These are phyloP conservation scores for Gnathonemus echidnorhynchus DNA, from an alignment of 2,113 vertebrate genomes.

Conservation along the genomic window DNA sequence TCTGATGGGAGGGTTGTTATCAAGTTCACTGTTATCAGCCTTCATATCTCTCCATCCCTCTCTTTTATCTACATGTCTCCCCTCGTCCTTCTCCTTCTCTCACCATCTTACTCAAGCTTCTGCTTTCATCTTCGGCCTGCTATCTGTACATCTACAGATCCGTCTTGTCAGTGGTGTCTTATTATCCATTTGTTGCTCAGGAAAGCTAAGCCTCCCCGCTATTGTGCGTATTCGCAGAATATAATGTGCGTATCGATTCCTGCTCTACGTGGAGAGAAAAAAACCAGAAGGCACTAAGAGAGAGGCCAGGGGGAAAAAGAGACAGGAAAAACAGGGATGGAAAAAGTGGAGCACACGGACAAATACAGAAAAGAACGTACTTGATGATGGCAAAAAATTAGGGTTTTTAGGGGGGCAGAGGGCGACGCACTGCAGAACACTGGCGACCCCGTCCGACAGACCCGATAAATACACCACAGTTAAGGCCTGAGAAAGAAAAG, in stretches of 20 bases:
- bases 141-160: conserved; percentile 12
- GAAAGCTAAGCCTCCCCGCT: neutral
- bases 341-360: neutral
- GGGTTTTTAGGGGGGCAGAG: neutral
- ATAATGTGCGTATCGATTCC: neutral
- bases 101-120: neutral
- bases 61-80: conserved; percentile 32
- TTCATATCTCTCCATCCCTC: conserved; percentile 52
- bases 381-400: neutral
- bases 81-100: conserved; percentile 39
- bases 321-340: neutral
- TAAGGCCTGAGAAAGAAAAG: conserved; percentile 13
- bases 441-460: conserved; percentile 52
- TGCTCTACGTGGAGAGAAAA: neutral
- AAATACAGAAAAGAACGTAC: neutral
- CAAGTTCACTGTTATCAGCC: conserved; percentile 52
- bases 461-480: conserved; percentile 43
- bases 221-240: neutral
- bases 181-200: neutral
- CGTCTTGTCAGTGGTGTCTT: neutral
- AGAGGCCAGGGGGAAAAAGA: neutral
- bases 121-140: neutral
- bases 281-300: neutral
- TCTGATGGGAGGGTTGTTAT: conserved; percentile 58
- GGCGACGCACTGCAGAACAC: conserved; percentile 45